Base-by-base conservation (phyloP, 1,140 invertebrate species). In the Gryon sp. region DNA sequence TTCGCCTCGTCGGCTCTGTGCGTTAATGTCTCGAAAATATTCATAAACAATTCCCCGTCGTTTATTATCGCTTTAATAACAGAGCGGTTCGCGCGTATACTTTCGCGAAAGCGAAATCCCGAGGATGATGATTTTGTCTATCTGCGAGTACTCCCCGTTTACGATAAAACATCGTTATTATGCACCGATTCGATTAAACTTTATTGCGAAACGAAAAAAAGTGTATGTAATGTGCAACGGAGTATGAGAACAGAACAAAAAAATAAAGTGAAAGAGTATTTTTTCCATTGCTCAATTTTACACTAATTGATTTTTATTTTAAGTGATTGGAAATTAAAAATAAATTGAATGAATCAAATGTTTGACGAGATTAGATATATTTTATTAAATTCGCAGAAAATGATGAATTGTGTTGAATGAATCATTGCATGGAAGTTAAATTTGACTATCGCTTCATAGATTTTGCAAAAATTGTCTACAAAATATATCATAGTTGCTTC, bases 41-140 rank as follows among this genome's bases (percentile, higher is more conserved):
- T 76, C 73, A 65, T 63, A 57, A 69, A 76, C 73, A 68, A 76
- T 76, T 76, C 26, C n/a, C 63, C 57, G 62, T 55, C 63, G 59
- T 32, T n/a, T 63, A 69, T 69, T 76, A 81, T 79, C 76, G 69
- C 60, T 69, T 74, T 79, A 81, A 81, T 81, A 79, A 79, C 76
- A 79, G 76, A 78, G 79, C 76, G 76, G 69, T 15, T n/a, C 65
- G 26, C 43, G 48, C n/a, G n/a, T n/a, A 2, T 41, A 41, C 55
- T 72, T 65, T 66, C 46, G 75, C 55, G 68, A 72, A 72, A 77
- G 66, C 75, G 59, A 77, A 72, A 62, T 41, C 34, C 16, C 63
- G 55, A 73, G 65, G 62, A 74, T 41, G 69, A 74, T 68, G 60
- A 72, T 68, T 48, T 72, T 59, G 53, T 73, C 36, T 46, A 74